Base-by-base conservation (phyloP, 1,140 invertebrate species). In the Drosophila saltans region DNA sequence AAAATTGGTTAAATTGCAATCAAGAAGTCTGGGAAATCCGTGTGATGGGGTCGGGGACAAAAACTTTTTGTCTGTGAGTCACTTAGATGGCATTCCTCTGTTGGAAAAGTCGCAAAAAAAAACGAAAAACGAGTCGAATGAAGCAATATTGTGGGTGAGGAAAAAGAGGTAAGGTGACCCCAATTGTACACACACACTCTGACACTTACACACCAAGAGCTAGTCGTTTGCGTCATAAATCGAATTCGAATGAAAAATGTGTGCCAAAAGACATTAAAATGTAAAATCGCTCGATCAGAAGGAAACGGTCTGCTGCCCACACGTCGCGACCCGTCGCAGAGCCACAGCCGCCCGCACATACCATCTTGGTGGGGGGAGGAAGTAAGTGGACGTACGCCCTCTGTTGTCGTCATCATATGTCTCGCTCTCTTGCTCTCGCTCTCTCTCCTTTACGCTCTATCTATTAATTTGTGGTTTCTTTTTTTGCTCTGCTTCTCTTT, bases 221-320 rank as follows among this genome's bases (percentile, higher is more conserved):
- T 40, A 10, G n/a, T 11, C 36, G 21, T 79, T 86, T 85, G 82
- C 82, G 82, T 86, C 82, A 85, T 80, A 76, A 73, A 71, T 76
- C 82, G 69, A 79, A 75, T 66, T 86, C 65, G 71, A 67, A 70
- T 68, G 66, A 45, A 85, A 82, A 86, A 86, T 88, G 83, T 86
- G 82, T 86, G 82, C 82, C 82, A 86, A 86, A 79, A 66, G 73
- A 85, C 58, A 82, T 86, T 71, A 73, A 79, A 79, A 58, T 75
- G 43, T 69, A 61, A 48, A 77, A 48, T 41, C 39, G 43, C 43
- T 9, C 75, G 75, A 77, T 77, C 66, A 41, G 55, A 56, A 43
- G 75, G 57, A 71, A 77, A 66, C 24, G 61, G 41, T 39, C 39
- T 45, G 60, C 60, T 62, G 60, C 60, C 60, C 41, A 62, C 60